These are phyloP conservation scores for Ganaspis sp. DNA, from an alignment of 1,140 invertebrate species.

Conservation along the genomic window DNA sequence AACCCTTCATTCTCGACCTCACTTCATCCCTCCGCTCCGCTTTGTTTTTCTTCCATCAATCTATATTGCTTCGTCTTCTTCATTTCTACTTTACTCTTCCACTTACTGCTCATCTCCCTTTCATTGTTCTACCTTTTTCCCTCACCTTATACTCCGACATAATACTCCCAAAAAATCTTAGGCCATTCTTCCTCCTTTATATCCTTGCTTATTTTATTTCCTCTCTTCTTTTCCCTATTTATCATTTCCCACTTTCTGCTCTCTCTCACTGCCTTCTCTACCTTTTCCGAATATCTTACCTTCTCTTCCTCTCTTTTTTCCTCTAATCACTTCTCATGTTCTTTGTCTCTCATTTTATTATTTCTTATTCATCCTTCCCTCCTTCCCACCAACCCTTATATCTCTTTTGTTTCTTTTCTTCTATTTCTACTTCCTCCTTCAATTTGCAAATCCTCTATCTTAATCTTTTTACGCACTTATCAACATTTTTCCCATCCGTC, in stretches of 20 bases:
- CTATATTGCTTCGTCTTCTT: too few relatives aligned
- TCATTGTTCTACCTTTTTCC: not conserved
- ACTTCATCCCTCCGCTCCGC: too few relatives aligned
- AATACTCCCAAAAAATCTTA: conserved; percentile 27
- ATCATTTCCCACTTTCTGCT: conserved; percentile 31
- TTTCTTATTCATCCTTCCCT: not conserved
- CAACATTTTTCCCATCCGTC: too few relatives aligned
- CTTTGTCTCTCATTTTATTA: not conserved
- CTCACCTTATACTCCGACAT: too few relatives aligned
- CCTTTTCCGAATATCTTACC: not conserved
- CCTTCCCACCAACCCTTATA: not conserved
- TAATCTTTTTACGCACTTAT: too few relatives aligned
- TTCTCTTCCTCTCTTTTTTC: not conserved
- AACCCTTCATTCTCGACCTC: too few relatives aligned
- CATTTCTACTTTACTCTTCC: too few relatives aligned
- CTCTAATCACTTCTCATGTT: not conserved
- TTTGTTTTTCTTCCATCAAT: too few relatives aligned
- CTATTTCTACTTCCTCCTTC: not conserved
- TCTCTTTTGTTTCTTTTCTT: not conserved
- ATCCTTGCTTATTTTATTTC: not conserved
- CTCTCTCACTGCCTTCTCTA: not conserved
- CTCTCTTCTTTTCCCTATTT: conserved; percentile 36
- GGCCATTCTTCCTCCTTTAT: conserved; percentile 23
- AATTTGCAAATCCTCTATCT: too few relatives aligned
- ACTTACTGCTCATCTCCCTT: too few relatives aligned